phyloP scores from a whole-genome alignment of 2,797 vertebrate species.

The Dendrocincla tyrannina region DNA sequence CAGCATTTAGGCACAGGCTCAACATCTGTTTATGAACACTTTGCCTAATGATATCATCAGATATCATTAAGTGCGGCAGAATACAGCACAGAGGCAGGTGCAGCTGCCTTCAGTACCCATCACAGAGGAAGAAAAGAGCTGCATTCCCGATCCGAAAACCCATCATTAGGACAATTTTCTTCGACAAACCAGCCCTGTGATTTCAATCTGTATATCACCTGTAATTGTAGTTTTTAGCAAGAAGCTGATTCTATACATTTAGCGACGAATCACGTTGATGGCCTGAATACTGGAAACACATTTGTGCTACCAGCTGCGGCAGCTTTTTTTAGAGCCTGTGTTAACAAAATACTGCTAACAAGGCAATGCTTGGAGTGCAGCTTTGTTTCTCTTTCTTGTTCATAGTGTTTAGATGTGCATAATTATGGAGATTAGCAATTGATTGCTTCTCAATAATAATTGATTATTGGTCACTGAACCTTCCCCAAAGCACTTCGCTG shows the following conservation, averaged over 20 bases:
- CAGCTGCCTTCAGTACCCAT: constrained; percentile 93
- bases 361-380: constrained; percentile 85
- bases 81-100: constrained; percentile 95
- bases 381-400: constrained; percentile 90
- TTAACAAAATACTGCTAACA: constrained; percentile 89
- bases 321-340: constrained; percentile 92
- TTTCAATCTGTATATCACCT: constrained; percentile 99
- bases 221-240: constrained; percentile 99
- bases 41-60: constrained; percentile 99
- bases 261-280: constrained; percentile 89
- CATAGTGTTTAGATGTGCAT: constrained; percentile 92
- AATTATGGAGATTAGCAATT: constrained; percentile 96
- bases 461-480: constrained; percentile 87
- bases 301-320: constrained; percentile 94
- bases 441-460: constrained; percentile 89
- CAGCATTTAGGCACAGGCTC: constrained; percentile 99
- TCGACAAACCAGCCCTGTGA: constrained; percentile 98
- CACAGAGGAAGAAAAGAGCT: constrained; percentile 90
- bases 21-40: constrained; percentile 99
- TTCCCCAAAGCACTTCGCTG: constrained; percentile 72
- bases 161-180: constrained; percentile 99
- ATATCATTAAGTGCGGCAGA: constrained; percentile 99
- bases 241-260: constrained; percentile 99
- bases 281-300: constrained; percentile 89
- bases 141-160: constrained; percentile 91